A percentile compares a stretch with the other conserved stretches of the same genome.
These are phyloP conservation scores for Nemotelus nigrinus DNA, from an alignment of 2,888 invertebrate species.

Conservation along the genomic window DNA sequence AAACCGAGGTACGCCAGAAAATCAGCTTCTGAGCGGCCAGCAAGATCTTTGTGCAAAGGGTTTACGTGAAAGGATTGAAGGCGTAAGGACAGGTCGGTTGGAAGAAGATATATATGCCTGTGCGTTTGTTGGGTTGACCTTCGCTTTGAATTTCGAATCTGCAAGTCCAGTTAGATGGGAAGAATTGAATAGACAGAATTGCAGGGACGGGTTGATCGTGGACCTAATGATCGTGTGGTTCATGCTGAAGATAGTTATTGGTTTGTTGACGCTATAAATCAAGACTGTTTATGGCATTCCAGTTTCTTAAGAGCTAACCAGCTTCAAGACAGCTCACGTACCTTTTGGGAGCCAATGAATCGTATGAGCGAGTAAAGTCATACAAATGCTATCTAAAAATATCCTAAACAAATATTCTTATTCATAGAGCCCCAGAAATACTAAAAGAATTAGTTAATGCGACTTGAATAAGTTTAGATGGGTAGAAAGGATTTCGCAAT, in stretches of 20 bases:
- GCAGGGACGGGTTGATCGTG: neutral
- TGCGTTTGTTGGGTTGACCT: neutral
- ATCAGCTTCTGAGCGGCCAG: conserved; percentile 38
- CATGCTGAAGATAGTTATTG: neutral
- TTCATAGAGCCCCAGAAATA: no score
- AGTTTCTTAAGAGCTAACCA: no score
- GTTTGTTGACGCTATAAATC: conserved; percentile 35
- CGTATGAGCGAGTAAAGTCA: no score
- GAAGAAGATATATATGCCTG: conserved; percentile 1
- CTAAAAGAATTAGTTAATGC: no score
- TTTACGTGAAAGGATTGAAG: conserved; percentile 18
- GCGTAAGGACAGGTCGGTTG: neutral
- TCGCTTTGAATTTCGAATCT: neutral
- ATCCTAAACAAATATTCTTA: no score
- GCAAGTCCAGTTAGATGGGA: neutral
- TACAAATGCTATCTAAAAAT: no score
- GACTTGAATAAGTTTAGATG: no score
- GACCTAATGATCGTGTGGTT: neutral
- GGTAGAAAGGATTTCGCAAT: no score
- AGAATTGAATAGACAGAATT: neutral
- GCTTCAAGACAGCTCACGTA: no score
- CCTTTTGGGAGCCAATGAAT: no score
- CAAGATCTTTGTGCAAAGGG: neutral
- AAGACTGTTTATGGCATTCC: neutral
- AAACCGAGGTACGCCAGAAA: conserved; percentile 41